Evolutionary conservation across 2,797 vertebrate species (phyloP).

Genomic region (Alcedo atthis): DNA sequence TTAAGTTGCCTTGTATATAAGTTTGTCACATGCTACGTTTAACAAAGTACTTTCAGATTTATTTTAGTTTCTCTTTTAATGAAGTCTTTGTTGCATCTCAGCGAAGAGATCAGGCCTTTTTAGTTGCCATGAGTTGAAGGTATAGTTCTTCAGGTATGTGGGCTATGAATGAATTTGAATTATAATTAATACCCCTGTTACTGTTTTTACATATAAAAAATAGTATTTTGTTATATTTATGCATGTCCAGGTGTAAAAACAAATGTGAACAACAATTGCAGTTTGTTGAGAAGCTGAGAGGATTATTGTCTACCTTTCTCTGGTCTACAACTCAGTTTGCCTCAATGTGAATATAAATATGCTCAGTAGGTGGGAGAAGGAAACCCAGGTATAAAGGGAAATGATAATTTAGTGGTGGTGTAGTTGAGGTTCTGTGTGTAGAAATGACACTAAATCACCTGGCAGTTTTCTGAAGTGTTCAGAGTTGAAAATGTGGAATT

Average conservation of each 20-base stretch:
- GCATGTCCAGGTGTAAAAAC: background rate
- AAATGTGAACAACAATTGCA: background rate
- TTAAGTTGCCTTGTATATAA: background rate
- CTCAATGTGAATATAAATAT: background rate
- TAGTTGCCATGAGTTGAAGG: background rate
- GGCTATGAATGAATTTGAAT: background rate
- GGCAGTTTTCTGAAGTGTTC: conserved; percentile 9
- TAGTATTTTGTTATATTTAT: background rate
- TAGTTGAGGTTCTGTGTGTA: conserved; percentile 5
- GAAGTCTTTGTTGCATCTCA: background rate
- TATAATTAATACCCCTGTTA: background rate
- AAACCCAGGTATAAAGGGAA: background rate
- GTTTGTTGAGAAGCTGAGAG: background rate
- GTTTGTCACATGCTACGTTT: background rate
- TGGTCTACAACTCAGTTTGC: background rate
- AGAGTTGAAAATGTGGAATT: conserved; percentile 3
- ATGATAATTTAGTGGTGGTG: conserved; percentile 1
- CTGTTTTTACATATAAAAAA: background rate
- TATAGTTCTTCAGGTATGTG: background rate
- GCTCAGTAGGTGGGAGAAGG: background rate
- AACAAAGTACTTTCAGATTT: background rate
- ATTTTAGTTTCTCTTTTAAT: background rate
- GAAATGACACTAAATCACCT: conserved; percentile 24
- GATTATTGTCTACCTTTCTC: background rate
- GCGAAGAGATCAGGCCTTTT: background rate